Percentiles rank a stretch among this genome's conserved stretches.
phyloP scores from a whole-genome alignment of 2,888 invertebrate genomes.

The Monoplex corrugatus region DNA sequence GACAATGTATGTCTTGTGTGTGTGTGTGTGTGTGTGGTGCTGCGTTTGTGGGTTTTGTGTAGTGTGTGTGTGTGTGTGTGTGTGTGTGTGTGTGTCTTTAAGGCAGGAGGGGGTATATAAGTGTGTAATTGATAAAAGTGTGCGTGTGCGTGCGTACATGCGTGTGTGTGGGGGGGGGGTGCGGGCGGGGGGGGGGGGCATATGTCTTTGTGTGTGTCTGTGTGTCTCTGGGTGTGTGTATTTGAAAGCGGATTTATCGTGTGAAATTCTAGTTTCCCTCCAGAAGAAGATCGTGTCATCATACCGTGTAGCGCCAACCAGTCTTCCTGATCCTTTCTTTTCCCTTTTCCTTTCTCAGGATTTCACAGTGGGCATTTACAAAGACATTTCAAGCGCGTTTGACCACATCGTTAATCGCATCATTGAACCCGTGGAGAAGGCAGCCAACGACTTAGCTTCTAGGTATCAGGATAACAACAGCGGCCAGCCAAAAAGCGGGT shows the following conservation, averaged over 20 bases:
- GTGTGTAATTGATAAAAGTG: no score
- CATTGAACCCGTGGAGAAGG: slow-evolving; percentile 50
- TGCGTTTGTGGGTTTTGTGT: background rate
- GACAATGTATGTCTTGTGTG: background rate
- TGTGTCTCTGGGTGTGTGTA: no score
- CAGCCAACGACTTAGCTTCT: slow-evolving; percentile 38
- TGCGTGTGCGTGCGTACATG: background rate
- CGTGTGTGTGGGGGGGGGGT: background rate
- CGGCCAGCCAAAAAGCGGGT: slow-evolving; percentile 43
- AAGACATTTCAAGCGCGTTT: slow-evolving; percentile 49
- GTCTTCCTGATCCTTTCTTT: no score
- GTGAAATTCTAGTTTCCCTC: no score
- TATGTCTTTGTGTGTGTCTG: background rate
- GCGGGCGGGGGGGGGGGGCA: no score
- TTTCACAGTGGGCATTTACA: slow-evolving; percentile 26
- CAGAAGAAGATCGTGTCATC: no score
- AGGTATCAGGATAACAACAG: slow-evolving; percentile 41
- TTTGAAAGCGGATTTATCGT: no score
- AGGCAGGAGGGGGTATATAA: no score
- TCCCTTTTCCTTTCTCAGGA: slow-evolving; percentile 35
- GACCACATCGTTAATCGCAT: slow-evolving; percentile 48
- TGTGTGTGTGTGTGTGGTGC: background rate
- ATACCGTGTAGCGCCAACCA: no score
- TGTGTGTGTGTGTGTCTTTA: background rate
- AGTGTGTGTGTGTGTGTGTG: slow-evolving; percentile 16